Evolutionary conservation across 2,113 vertebrate genomes (phyloP).

Genomic region (Mesoclemmys tuberculata): DNA sequence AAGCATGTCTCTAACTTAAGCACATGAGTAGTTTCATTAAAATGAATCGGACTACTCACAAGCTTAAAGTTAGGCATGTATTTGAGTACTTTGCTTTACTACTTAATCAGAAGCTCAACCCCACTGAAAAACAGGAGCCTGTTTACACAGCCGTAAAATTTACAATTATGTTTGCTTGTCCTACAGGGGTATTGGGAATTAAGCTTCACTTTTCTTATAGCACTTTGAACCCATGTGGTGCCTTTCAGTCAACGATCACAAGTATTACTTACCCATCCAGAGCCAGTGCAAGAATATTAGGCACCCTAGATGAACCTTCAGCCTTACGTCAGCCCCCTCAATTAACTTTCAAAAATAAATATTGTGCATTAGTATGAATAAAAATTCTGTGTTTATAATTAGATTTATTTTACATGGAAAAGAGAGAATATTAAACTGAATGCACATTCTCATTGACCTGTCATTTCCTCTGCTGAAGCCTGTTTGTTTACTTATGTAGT

Average conservation of each 20-base stretch:
- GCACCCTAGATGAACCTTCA: too few relatives aligned
- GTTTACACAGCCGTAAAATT: not conserved
- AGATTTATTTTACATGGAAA: too few relatives aligned
- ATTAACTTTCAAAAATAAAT: too few relatives aligned
- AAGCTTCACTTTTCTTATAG: not conserved
- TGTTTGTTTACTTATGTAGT: too few relatives aligned
- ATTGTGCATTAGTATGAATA: too few relatives aligned
- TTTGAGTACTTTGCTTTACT: not conserved
- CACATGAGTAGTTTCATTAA: not conserved
- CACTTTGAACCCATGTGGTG: not conserved
- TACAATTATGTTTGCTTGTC: not conserved
- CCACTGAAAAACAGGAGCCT: not conserved
- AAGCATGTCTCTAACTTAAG: not conserved
- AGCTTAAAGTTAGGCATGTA: not conserved
- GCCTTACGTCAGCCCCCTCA: too few relatives aligned
- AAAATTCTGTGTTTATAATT: too few relatives aligned
- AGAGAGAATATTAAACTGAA: too few relatives aligned
- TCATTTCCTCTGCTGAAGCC: too few relatives aligned
- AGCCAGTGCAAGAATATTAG: too few relatives aligned
- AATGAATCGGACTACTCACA: fast-evolving
- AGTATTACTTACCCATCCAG: not conserved
- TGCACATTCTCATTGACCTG: too few relatives aligned
- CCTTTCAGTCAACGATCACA: not conserved
- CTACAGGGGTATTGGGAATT: not conserved
- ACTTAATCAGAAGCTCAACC: not conserved